phyloP scores from a whole-genome alignment of 2,888 invertebrate species.

The Athalia rosae region DNA sequence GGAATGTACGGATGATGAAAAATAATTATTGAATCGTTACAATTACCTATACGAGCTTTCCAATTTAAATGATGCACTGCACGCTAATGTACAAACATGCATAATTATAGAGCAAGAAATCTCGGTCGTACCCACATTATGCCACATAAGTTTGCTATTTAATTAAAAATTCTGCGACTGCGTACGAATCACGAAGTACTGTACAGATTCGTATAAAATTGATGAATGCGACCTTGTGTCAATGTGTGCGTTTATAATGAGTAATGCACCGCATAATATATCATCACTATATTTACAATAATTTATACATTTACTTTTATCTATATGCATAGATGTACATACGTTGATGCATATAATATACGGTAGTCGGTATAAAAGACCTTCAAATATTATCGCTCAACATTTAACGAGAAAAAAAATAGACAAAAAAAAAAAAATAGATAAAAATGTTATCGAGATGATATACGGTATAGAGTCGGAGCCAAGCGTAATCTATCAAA shows the following conservation, averaged over 20 bases:
- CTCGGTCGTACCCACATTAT: no score
- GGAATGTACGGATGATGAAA: no score
- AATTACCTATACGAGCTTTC: no score
- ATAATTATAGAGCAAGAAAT: no score
- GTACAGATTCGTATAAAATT: conserved; percentile 6
- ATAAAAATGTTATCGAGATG: conserved; percentile 31
- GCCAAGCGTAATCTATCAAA: conserved; percentile 19
- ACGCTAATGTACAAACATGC: no score
- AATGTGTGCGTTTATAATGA: no score
- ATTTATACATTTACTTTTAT: not conserved
- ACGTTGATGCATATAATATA: not conserved
- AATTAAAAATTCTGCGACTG: not conserved
- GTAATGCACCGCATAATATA: not conserved
- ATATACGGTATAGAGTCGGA: not conserved
- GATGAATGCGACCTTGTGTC: not conserved
- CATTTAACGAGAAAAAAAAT: conserved; percentile 12
- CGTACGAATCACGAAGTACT: conserved; percentile 1
- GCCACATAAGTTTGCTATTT: no score
- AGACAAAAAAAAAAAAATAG: not conserved
- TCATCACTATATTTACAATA: not conserved
- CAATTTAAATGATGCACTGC: no score
- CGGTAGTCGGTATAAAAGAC: not conserved
- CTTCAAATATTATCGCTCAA: conserved; percentile 26
- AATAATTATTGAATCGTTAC: no score
- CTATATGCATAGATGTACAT: not conserved